phyloP scores from a whole-genome alignment of 92 coral and sea anemone genomes.

The Bergia sp. region DNA sequence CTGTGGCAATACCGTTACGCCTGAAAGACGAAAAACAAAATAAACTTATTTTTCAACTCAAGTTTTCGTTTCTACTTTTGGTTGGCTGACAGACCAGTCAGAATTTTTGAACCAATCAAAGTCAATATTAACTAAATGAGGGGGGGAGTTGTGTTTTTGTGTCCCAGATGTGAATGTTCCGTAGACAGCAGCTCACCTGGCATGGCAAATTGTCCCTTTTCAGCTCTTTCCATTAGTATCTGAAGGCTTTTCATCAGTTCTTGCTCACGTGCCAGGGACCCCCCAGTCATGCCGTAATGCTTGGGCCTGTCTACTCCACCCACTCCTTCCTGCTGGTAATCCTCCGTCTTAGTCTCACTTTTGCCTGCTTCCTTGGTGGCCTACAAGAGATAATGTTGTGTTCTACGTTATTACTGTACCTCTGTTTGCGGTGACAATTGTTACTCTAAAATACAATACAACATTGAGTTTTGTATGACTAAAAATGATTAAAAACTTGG shows the following conservation, averaged over 20 bases:
- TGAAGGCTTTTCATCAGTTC: conserved; percentile 92
- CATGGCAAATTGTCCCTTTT: conserved; percentile 76
- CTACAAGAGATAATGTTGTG: conserved; percentile 3
- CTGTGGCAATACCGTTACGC: not conserved
- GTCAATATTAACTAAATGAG: not conserved
- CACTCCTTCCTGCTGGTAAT: conserved; percentile 39
- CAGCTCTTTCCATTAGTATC: conserved; percentile 85
- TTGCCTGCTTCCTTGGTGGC: conserved; percentile 84
- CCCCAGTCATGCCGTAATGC: conserved; percentile 82
- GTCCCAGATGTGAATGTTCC: not conserved
- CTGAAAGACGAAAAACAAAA: not conserved
- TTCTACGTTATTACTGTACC: no score
- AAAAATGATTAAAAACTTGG: no score
- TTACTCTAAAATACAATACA: no score
- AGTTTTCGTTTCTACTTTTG: not conserved
- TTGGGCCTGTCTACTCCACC: conserved; percentile 41
- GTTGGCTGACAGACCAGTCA: not conserved
- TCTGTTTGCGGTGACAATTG: no score
- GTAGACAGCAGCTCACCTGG: conserved; percentile 41
- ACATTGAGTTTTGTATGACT: no score
- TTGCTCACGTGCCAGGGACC: conserved; percentile 86
- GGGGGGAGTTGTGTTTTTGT: not conserved
- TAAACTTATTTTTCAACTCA: not conserved
- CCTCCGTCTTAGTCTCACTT: conserved; percentile 52
- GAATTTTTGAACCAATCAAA: no score